Evolutionary conservation across 2,113 vertebrate species (phyloP).

Genomic region (Amphiprion ocellaris): DNA sequence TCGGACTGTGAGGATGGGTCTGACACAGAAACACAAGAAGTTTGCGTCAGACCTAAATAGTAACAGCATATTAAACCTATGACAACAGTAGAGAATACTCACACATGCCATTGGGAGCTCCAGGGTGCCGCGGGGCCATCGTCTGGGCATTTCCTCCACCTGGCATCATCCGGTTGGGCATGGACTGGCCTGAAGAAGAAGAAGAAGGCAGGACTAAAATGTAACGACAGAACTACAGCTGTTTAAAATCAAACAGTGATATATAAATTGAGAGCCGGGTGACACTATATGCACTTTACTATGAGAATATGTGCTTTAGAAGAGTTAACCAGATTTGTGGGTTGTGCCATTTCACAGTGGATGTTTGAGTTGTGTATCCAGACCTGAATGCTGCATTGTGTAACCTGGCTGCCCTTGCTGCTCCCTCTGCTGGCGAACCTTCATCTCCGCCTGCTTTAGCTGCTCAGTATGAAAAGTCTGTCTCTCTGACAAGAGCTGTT

Average conservation of each 20-base stretch:
- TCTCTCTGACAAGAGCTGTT: constrained; percentile 94
- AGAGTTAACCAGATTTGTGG: background rate
- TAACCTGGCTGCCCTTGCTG: constrained; percentile 86
- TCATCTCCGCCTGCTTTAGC: constrained; percentile 93
- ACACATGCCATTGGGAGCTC: constrained; percentile 95
- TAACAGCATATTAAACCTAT: background rate
- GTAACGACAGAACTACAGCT: background rate
- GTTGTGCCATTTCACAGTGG: background rate
- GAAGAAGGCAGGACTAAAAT: constrained; percentile 14
- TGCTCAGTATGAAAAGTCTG: constrained; percentile 98
- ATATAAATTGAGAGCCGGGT: background rate
- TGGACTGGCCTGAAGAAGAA: constrained; percentile 74
- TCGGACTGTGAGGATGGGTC: constrained; percentile 84
- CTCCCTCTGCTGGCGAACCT: constrained; percentile 94
- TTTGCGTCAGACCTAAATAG: background rate
- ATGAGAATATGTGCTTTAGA: background rate
- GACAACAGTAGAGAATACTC: constrained; percentile 74
- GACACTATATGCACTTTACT: background rate
- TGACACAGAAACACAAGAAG: constrained; percentile 23
- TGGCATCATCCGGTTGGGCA: constrained; percentile 87
- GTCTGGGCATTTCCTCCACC: constrained; percentile 71
- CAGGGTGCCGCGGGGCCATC: constrained; percentile 86
- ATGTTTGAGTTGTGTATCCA: background rate
- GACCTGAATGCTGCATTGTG: constrained; percentile 72
- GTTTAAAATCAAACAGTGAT: background rate